Conservation (phyloP, 1,140 invertebrate species). For the Apis laboriosa region DNA sequence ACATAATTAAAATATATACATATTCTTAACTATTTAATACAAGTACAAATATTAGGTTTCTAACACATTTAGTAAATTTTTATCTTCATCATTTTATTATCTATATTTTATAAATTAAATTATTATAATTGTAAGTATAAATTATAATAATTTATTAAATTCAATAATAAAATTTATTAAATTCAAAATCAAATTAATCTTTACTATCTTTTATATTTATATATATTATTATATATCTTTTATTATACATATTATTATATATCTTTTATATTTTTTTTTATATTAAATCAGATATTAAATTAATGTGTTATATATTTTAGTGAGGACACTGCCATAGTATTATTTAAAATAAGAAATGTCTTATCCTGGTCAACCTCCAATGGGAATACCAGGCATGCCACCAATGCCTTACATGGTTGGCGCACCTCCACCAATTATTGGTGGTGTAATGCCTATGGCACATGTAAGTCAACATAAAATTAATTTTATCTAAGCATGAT, state of each 20-base stretch:
- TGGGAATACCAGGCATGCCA: constrained; percentile 80
- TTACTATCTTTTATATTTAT: background rate
- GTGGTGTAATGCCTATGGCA: constrained; percentile 80
- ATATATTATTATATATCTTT: no score
- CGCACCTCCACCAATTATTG: constrained; percentile 79
- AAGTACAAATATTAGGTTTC: background rate
- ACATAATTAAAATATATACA: background rate
- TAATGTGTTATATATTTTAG: constrained; percentile 34
- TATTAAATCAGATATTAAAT: background rate
- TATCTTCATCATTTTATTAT: no score
- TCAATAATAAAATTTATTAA: background rate
- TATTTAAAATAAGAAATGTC: constrained; percentile 71
- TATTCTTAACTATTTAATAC: background rate
- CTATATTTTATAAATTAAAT: background rate
- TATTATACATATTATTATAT: no score
- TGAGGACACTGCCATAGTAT: constrained; percentile 30
- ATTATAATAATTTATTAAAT: background rate
- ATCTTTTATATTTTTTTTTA: background rate
- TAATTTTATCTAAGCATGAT: background rate
- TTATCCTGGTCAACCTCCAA: constrained; percentile 79
- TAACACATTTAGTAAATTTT: no score
- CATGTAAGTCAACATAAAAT: constrained; percentile 73
- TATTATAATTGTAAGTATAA: background rate
- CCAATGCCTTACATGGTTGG: constrained; percentile 80
- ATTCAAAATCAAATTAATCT: background rate